Base-by-base conservation (phyloP, 2,888 invertebrate genomes). In the Mythimna loreyi region DNA sequence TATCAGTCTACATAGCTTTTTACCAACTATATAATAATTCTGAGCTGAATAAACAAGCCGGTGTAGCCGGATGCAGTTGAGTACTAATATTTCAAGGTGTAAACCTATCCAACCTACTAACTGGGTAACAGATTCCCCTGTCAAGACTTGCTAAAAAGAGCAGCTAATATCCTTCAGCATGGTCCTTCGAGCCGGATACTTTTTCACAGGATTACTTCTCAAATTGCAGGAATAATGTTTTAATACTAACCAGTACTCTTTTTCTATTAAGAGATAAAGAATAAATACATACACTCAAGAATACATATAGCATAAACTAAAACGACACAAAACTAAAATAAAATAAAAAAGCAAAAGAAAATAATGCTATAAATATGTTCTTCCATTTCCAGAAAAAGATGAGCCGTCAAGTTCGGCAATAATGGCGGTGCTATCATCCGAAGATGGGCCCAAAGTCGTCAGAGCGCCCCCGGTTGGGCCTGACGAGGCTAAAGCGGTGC, bases 341-440 rank as follows among this genome's bases (percentile, higher is more conserved):
- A 11, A 13, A 36, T 11, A 13, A 33, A 33, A n/a, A n/a, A n/a
- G n/a, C 33, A 33, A 33, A 33, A 33, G 11, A 33, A 36, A 36
- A 36, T 6, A 36, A 11, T 36, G 19, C 5, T 7, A 50, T 25
- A 28, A 28, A 28, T 28, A 7, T n/a, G 0, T 25, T 50, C 7
- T 11, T 19, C 23, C 40, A 9, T 16, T 30, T 25, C 30, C 87
- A 95, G 94, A 95, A 88, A 91, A 90, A 55, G 95, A 94, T 81
- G 93, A 96, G 76, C 94, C 96, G 0, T 94, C 94, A 3, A 93
- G 94, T 25, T 94, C 95, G 2, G 96, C 96, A 0, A 95, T 96
- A 30, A 95, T 96, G 95, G 96, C 96, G n/a, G 95, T 95, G 0
- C 82, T 96, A 0, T 95, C 95, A 0, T 95, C 96, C 0, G 96